Base-by-base conservation (phyloP, 2,113 vertebrate genomes). In the Rhea pennata region DNA sequence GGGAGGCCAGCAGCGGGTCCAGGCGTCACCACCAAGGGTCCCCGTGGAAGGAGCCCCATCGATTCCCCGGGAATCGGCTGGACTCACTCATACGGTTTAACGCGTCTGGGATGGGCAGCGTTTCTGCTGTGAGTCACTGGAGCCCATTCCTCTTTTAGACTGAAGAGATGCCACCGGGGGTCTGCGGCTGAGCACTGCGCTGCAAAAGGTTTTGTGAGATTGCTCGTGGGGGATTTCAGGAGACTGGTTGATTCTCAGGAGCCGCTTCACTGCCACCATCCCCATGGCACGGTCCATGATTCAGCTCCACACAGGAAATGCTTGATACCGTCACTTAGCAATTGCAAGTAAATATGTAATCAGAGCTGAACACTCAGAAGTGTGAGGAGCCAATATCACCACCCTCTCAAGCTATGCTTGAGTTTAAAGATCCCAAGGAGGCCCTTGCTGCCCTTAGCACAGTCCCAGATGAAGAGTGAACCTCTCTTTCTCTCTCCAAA, bases 51-150 rank as follows among this genome's bases (percentile, higher is more conserved):
- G 88, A 91, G 83, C 27, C 66, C 56, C 29, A 19, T 20, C 56
- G 10, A 29, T 48, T n/a, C n/a, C n/a, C n/a, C n/a, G n/a, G 85
- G 65, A 84, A 22, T 7, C n/a, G 51, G 72, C 78, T 75, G 96
- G 96, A 95, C 65, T 97, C 96, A 95, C 0, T 0, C 84, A 48
- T 75, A 66, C 24, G 19, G 50, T 71, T 80, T 73, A 65, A 0
- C 36, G 2, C 88, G 2, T 78, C 93, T 77, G 91, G 91, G 96
- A 71, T 84, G 93, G 94, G 96, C 87, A 84, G 72, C 33, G 79
- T 87, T 93, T 90, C 27, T 80, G 71, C 81, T 93, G 89, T 90
- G 96, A 96, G 93, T 96, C 96, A 95, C 69, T 0, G 61, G 4
- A n/a, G 85, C 33, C 53, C 5, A 1, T 64, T 85, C 77, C 40